These are phyloP conservation scores for Crenichthys baileyi DNA, from an alignment of 2,797 vertebrate species.

Conservation along the genomic window DNA sequence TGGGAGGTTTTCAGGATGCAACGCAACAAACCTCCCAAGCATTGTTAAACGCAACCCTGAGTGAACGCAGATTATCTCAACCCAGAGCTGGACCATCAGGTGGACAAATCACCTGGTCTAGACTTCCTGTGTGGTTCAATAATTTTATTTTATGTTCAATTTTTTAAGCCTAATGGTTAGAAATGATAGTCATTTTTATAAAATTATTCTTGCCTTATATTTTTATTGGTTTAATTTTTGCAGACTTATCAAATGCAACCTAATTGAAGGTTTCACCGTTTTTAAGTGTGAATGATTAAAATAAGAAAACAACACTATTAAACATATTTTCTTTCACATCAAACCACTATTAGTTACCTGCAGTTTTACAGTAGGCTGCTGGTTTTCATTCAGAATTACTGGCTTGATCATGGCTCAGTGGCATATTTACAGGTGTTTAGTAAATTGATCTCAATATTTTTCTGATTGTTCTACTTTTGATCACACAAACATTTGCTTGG, in stretches of 20 bases:
- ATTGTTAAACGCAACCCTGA: slow-evolving; percentile 44
- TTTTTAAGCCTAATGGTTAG: no score
- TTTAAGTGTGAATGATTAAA: not conserved
- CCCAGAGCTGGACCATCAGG: slow-evolving; percentile 4
- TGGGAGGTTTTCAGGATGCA: slow-evolving; percentile 30
- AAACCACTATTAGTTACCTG: not conserved
- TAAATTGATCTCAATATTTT: not conserved
- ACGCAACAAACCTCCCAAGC: slow-evolving; percentile 50
- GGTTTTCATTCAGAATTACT: not conserved
- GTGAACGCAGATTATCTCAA: slow-evolving; percentile 44
- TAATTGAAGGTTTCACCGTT: no score
- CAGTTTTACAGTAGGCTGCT: not conserved
- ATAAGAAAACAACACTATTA: not conserved
- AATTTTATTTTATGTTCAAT: not conserved
- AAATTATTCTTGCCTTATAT: no score
- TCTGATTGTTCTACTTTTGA: not conserved
- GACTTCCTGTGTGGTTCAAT: not conserved
- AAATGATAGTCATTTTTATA: no score
- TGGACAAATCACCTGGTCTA: slow-evolving; percentile 14
- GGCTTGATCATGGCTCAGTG: not conserved
- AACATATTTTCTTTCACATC: not conserved
- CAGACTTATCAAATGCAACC: not conserved
- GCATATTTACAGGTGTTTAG: not conserved
- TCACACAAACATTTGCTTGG: not conserved
- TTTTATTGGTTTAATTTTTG: not conserved